Evolutionary conservation across 2,888 invertebrate genomes (phyloP).

Genomic region (Microctonus aethiopoides): DNA sequence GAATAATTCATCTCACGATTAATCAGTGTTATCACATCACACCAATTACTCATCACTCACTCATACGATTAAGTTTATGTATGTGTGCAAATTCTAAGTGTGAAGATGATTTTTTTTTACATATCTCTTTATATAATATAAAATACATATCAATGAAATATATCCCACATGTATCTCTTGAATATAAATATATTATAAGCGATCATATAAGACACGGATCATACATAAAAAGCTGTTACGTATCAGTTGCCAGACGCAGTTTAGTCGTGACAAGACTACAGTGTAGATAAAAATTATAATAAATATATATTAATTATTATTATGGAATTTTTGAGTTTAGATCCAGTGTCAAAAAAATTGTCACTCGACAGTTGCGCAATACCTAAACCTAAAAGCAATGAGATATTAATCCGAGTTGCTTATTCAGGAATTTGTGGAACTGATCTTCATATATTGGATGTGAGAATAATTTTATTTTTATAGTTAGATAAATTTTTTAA

Average conservation of each 20-base stretch:
- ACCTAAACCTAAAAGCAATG: slow-evolving; percentile 60
- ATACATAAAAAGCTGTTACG: background rate
- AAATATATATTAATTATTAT: background rate
- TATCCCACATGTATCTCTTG: background rate
- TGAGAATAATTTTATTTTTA: too few relatives aligned
- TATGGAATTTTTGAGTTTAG: slow-evolving; percentile 53
- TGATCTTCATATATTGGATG: slow-evolving; percentile 78
- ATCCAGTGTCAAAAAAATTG: slow-evolving; percentile 50
- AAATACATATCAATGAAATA: background rate
- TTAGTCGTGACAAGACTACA: background rate
- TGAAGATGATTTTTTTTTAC: background rate
- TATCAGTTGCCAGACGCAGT: background rate
- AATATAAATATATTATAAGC: background rate
- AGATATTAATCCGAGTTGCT: slow-evolving; percentile 76
- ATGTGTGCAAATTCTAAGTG: background rate
- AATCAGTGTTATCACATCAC: background rate
- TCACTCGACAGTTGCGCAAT: slow-evolving; percentile 47
- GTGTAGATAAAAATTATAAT: background rate
- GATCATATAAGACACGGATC: too few relatives aligned
- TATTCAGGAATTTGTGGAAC: slow-evolving; percentile 80
- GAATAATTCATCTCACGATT: background rate
- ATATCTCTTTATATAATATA: background rate
- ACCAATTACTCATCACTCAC: background rate
- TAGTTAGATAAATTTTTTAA: background rate
- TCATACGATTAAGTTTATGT: too few relatives aligned